A percentile compares a stretch with the other conserved stretches of the same genome.
phyloP scores from a whole-genome alignment of 2,113 vertebrate species.

The Talpa occidentalis region DNA sequence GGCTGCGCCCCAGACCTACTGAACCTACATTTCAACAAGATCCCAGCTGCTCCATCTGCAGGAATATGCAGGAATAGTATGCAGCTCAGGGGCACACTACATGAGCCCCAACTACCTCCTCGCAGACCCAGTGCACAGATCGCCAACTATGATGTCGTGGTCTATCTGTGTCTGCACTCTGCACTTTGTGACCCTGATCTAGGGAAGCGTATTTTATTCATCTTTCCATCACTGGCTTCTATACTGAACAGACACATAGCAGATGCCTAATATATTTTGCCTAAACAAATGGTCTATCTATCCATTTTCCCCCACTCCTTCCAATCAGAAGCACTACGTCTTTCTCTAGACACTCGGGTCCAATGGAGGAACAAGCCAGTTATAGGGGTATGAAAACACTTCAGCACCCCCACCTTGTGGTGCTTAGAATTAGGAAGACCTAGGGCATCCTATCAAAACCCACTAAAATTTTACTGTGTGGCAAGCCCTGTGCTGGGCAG shows the following conservation, averaged over 20 bases:
- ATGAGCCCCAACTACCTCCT: too few species aligned
- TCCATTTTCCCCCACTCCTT: background rate
- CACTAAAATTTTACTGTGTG: background rate
- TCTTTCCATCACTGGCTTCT: background rate
- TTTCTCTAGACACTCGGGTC: background rate
- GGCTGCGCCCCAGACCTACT: fast-evolving
- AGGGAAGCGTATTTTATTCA: background rate
- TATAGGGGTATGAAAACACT: too few species aligned
- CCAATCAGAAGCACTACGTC: background rate
- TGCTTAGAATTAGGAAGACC: background rate
- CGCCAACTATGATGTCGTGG: too few species aligned
- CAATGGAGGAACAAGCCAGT: fast-evolving
- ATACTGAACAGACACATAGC: background rate
- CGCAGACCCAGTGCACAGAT: too few species aligned
- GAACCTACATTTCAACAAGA: background rate
- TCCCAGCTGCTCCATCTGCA: background rate
- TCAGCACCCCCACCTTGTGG: background rate
- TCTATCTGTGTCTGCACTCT: background rate
- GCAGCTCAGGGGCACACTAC: too few species aligned
- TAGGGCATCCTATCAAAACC: too few species aligned
- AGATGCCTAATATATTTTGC: background rate
- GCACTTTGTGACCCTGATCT: background rate
- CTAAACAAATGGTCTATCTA: background rate
- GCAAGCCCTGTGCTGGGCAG: fast-evolving
- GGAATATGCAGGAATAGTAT: too few species aligned